Evolutionary conservation across 2,888 invertebrate species (phyloP).

Genomic region (Heterodera filipjevi): DNA sequence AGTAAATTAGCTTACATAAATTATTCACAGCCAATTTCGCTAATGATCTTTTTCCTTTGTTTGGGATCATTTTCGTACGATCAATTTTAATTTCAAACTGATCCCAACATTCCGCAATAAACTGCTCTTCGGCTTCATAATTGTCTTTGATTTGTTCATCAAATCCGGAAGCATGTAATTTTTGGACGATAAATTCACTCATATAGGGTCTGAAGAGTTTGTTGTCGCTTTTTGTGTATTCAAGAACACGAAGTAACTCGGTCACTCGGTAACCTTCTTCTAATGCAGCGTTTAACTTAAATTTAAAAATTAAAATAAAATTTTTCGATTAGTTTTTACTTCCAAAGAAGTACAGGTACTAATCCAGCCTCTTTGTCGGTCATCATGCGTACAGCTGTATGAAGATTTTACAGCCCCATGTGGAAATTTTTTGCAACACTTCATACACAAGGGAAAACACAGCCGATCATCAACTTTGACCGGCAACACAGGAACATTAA

Average conservation of each 20-base stretch:
- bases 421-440: not conserved
- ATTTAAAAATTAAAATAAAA: not conserved
- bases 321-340: not conserved
- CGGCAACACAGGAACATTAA: not conserved
- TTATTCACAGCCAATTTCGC: not conserved
- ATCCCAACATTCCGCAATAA: not conserved
- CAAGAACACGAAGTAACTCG: not conserved
- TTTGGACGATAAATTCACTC: not conserved
- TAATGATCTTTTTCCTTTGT: not conserved
- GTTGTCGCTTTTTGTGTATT: not conserved
- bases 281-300: not conserved
- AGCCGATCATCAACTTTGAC: conserved; percentile 4
- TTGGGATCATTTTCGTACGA: not conserved
- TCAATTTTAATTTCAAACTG: not conserved
- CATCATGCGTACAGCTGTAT: not conserved
- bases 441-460: not conserved
- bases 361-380: not conserved
- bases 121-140: not conserved
- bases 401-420: not conserved
- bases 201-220: not conserved
- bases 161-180: not conserved
- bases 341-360: not conserved
- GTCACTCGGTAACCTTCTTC: not conserved
- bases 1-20: conserved; percentile 2
- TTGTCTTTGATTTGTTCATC: not conserved